These are phyloP conservation scores for Eristalinus aeneus DNA, from an alignment of 2,888 invertebrate genomes.

Conservation along the genomic window DNA sequence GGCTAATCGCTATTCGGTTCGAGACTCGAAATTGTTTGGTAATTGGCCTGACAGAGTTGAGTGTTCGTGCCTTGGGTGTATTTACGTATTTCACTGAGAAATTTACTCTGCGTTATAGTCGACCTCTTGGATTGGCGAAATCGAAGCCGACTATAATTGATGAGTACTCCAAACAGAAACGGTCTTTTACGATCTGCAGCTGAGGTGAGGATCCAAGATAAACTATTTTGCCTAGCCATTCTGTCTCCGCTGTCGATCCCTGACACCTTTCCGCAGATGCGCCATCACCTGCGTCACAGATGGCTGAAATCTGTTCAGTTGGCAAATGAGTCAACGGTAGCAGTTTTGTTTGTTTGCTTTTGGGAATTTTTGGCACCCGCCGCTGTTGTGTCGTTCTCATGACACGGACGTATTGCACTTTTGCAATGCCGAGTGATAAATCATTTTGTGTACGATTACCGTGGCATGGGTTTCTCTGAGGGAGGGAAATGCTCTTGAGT, in stretches of 20 bases:
- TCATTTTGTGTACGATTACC: slow-evolving; percentile 25
- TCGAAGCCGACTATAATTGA: neutral
- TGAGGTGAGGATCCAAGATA: too few relatives aligned
- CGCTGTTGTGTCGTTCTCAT: slow-evolving; percentile 52
- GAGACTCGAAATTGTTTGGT: neutral
- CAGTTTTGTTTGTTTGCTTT: neutral
- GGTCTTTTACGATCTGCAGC: too few relatives aligned
- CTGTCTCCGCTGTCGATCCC: neutral
- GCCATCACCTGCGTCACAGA: neutral
- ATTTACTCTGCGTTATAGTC: neutral
- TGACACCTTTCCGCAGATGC: neutral
- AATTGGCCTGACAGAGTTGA: neutral
- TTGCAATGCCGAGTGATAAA: slow-evolving; percentile 55
- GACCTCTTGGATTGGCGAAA: neutral
- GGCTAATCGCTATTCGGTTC: neutral
- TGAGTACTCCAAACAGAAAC: neutral
- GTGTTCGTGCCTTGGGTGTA: neutral
- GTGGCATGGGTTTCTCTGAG: neutral
- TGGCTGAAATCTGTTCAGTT: slow-evolving; percentile 15
- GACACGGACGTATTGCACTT: slow-evolving; percentile 66
- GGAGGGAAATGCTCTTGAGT: slow-evolving; percentile 1
- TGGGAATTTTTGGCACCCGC: slow-evolving; percentile 54
- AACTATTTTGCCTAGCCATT: too few relatives aligned
- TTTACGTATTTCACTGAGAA: neutral
- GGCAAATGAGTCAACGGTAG: slow-evolving; percentile 57